Evolutionary conservation across 2,888 invertebrate genomes (phyloP), one percentile per base, ranked within the genome.

Genomic region (Eubasilissa splendida): DNA sequence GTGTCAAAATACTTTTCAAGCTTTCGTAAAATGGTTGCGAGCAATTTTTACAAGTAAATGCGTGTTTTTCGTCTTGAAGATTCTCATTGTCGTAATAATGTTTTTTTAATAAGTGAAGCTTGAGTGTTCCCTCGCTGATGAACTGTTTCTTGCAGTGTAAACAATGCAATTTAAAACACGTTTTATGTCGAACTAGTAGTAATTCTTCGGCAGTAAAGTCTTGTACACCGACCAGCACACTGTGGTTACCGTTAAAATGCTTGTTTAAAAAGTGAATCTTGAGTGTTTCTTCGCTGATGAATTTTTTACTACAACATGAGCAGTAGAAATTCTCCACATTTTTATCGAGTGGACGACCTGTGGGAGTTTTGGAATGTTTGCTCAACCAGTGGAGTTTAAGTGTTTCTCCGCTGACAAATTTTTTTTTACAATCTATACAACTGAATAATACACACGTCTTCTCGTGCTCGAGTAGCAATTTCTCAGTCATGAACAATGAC

Each of bases 21-120:
- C 42, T 50, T 50, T 50, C 60, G 10, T 42, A 50, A 78, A 71
- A 70, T 22, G 31, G 31, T 60, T 60, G 22, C 12, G 60, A 22
- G 53, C 77, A 78, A 14, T 14, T 9, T 52, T 78, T 60, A 53
- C 77, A 78, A 11, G 54, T 68, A 78, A 78, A 78, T 31, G 52
- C 31, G 50, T 75, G 75, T 14, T 75, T 75, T 2, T 52, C 31
- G 2, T 70, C 14, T 86, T 68, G 42, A 33, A 56, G 52, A 70
- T 56, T 31, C 50, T 42, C 14, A 14, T 52, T 75, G 50, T 60
- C 75, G 5, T 14, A 11, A 14, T 10, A 60, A 12, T 75, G 75
- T 60, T 52, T 75, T 8, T n/a, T 60, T 22, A 75, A 50, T 14
- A 75, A 53, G 22, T 60, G 75, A 75, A 73, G 22, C n/a, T 73